These are phyloP conservation scores for Aporrectodea caliginosa DNA, from an alignment of 1,140 invertebrate species.

Conservation along the genomic window DNA sequence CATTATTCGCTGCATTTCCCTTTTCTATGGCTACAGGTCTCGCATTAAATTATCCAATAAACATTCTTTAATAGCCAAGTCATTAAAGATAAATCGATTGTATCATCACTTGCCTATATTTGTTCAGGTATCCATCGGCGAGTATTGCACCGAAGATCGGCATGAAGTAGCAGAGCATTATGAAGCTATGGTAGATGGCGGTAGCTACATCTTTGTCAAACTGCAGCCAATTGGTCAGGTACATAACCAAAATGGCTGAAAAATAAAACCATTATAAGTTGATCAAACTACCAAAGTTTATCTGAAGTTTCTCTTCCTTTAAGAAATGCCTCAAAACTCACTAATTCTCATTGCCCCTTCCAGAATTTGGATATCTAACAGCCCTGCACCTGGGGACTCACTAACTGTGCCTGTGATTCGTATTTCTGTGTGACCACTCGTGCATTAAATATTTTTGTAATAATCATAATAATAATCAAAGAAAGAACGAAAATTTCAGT, in stretches of 20 bases:
- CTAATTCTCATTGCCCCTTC: no score
- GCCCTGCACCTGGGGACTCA: no score
- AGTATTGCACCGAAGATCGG: conserved; percentile 81
- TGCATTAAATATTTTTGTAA: no score
- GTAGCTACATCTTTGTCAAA: conserved; percentile 68
- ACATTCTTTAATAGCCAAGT: background rate
- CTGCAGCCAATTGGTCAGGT: conserved; percentile 62
- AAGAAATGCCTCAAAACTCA: no score
- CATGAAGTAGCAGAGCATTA: conserved; percentile 79
- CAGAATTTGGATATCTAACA: no score
- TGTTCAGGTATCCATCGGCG: conserved; percentile 80
- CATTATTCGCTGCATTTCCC: no score
- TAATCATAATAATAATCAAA: background rate
- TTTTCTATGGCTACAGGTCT: no score
- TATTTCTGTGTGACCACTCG: no score
- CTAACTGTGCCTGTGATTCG: no score
- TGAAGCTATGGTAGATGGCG: conserved; percentile 77
- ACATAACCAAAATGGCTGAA: conserved; percentile 75
- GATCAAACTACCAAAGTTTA: no score
- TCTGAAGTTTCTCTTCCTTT: no score
- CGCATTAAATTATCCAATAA: no score
- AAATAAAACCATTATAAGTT: background rate
- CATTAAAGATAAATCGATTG: background rate
- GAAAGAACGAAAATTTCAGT: background rate
- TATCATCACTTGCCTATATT: conserved; percentile 65